Evolutionary conservation across 2,113 vertebrate genomes (phyloP).

Genomic region (Geococcyx californianus): DNA sequence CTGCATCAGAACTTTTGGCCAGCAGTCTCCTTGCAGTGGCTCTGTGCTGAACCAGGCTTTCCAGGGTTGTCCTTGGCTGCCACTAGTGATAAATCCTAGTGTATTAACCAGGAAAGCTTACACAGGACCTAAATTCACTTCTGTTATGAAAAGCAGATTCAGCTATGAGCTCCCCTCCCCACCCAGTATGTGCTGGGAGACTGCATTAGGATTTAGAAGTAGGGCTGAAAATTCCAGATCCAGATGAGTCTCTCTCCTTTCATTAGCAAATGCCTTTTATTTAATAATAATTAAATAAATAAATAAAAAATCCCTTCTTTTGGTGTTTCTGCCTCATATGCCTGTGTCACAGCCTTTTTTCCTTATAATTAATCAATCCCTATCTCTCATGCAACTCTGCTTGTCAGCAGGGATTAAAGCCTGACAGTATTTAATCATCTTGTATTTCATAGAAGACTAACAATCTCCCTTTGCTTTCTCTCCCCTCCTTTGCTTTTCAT

Average conservation of each 20-base stretch:
- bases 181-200: neutral
- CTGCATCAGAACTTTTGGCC: neutral
- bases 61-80: neutral
- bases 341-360: conserved; percentile 45
- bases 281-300: conserved; percentile 4
- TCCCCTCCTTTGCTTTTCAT: conserved; percentile 25
- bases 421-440: conserved; percentile 64
- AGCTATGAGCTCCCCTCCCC: neutral
- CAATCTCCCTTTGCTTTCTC: conserved; percentile 30
- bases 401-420: conserved; percentile 59
- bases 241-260: neutral
- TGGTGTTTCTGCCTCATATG: conserved; percentile 32
- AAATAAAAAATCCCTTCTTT: conserved; percentile 8
- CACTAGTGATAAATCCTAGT: neutral
- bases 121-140: neutral
- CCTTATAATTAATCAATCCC: conserved; percentile 49
- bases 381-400: conserved; percentile 40
- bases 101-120: neutral
- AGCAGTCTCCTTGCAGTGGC: rapidly evolving
- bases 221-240: conserved; percentile 8
- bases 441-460: conserved; percentile 43
- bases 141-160: neutral
- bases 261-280: conserved; percentile 6
- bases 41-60: rapidly evolving
- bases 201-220: neutral